A percentile compares a stretch with the other conserved stretches of the same genome.
Evolutionary conservation across 2,797 vertebrate genomes (phyloP).

Genomic region (Pangasius mekongensis): DNA sequence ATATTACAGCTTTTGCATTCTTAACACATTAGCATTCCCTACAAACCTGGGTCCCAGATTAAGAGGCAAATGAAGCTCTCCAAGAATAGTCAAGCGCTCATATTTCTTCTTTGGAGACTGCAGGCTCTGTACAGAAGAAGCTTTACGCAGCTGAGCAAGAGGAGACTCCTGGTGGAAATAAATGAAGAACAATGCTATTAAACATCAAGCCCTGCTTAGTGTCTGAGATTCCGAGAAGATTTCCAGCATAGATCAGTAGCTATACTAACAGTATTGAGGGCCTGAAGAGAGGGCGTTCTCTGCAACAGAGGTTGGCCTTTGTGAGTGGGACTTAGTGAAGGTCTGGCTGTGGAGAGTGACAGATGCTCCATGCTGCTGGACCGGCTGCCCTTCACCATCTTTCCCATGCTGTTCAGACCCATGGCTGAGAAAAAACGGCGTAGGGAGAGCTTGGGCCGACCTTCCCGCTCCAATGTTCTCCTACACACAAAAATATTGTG

Average conservation of each 20-base stretch:
- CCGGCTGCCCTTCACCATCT: conserved; percentile 76
- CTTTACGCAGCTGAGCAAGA: conserved; percentile 84
- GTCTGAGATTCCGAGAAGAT: not conserved
- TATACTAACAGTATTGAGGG: conserved; percentile 71
- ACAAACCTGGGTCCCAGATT: conserved; percentile 75
- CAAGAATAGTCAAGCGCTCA: conserved; percentile 82
- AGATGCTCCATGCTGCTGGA: conserved; percentile 84
- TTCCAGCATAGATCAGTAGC: not conserved
- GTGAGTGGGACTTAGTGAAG: conserved; percentile 73
- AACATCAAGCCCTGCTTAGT: not conserved
- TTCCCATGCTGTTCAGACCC: conserved; percentile 78
- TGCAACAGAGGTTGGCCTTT: conserved; percentile 71
- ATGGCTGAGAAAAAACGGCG: conserved; percentile 82
- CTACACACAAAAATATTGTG: conserved; percentile 51
- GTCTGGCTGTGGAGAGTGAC: conserved; percentile 63
- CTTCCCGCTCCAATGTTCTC: conserved; percentile 68
- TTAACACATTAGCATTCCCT: not conserved
- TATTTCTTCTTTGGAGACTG: conserved; percentile 78
- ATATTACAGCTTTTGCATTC: not conserved
- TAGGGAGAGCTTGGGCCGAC: conserved; percentile 77
- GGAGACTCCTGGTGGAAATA: conserved; percentile 85
- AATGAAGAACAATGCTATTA: not conserved
- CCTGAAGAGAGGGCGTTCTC: conserved; percentile 80
- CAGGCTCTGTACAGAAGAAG: conserved; percentile 87
- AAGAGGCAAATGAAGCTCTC: conserved; percentile 71